Conservation (phyloP, 2,113 vertebrate genomes). For the Aldabrachelys gigantea region DNA sequence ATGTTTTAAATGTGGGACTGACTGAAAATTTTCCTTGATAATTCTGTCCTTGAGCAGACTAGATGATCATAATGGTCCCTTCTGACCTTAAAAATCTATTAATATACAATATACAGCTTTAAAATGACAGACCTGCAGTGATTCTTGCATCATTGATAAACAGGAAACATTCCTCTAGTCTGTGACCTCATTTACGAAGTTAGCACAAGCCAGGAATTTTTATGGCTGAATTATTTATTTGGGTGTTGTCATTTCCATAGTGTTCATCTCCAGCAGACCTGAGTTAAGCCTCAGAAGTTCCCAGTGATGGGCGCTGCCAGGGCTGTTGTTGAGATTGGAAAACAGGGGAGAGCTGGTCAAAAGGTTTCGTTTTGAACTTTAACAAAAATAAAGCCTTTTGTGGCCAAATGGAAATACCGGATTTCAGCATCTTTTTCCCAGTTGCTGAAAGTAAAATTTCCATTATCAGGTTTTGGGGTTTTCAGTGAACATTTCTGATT, state of each 20-base stretch:
- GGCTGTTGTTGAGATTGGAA: no score
- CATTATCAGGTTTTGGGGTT: not conserved
- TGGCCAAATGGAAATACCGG: not conserved
- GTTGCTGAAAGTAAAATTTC: not conserved
- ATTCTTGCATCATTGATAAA: accelerated
- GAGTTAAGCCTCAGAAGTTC: not conserved
- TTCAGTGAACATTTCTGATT: not conserved
- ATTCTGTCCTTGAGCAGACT: not conserved
- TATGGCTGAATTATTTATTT: accelerated
- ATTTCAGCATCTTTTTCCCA: not conserved
- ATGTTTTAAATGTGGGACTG: not conserved
- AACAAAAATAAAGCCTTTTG: not conserved
- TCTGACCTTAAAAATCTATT: not conserved
- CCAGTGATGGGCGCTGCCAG: not conserved
- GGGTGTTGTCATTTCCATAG: not conserved
- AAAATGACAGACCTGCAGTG: accelerated
- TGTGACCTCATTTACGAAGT: accelerated
- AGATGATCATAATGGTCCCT: not conserved
- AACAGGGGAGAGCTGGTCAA: not conserved
- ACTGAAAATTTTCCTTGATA: not conserved
- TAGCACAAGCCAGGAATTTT: accelerated
- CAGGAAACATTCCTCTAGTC: accelerated
- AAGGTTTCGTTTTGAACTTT: no score
- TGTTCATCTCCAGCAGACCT: not conserved
- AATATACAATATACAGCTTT: accelerated